Evolutionary conservation across 2,113 vertebrate species (phyloP).

Genomic region (Phasianus colchicus): DNA sequence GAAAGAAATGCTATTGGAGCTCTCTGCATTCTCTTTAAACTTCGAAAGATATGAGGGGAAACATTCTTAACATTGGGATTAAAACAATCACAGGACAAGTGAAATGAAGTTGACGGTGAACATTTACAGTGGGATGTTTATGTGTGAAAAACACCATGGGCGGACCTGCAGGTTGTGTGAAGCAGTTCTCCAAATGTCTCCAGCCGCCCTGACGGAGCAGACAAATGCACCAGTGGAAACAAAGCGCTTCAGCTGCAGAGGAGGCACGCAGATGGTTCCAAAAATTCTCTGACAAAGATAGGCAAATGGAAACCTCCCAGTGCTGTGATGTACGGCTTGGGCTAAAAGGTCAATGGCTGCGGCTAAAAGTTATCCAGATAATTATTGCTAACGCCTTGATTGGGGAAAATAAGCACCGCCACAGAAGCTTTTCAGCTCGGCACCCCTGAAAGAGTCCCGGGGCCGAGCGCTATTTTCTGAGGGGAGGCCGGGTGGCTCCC

Average conservation of each 20-base stretch:
- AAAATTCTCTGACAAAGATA: not conserved
- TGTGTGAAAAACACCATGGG: not conserved
- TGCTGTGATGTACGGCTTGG: not conserved
- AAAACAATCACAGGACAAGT: not conserved
- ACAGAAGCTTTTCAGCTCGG: not conserved
- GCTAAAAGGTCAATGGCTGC: constrained; percentile 20
- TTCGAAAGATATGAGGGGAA: not conserved
- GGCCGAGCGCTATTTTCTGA: constrained; percentile 52
- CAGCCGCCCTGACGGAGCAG: not conserved
- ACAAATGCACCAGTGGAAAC: not conserved
- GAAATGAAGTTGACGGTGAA: not conserved
- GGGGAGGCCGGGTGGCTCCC: constrained; percentile 71
- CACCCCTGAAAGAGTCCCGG: not conserved
- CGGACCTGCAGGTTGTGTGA: not conserved
- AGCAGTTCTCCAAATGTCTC: not conserved
- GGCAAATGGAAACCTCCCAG: not conserved
- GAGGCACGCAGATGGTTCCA: fast-evolving
- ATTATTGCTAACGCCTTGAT: not conserved
- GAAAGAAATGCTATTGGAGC: not conserved
- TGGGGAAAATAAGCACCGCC: not conserved
- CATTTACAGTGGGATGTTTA: not conserved
- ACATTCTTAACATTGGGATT: not conserved
- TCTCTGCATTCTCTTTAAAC: not conserved
- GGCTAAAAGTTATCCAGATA: constrained; percentile 30
- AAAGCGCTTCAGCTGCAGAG: not conserved